Evolutionary conservation across 2,888 invertebrate genomes (phyloP), one percentile per base, ranked within the genome.

Genomic region (Isoperla grammatica): DNA sequence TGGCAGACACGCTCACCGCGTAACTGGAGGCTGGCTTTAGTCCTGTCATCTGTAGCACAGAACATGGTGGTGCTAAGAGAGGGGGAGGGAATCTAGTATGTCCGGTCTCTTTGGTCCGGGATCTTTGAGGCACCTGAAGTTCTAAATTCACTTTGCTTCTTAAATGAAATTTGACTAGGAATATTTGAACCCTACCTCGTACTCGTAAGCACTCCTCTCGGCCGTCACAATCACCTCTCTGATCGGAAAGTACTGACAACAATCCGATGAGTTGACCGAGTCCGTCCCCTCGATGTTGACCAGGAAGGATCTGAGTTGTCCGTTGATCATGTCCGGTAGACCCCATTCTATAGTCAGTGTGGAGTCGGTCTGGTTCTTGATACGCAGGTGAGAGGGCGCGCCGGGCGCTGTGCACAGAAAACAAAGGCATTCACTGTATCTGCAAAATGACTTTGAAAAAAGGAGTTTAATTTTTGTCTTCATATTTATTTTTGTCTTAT

Each of bases 181-280:
- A 23, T 15, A 57, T 23, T 43, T 17, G 12, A n/a, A 40, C 11
- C 11, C 8, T 15, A 61, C 61, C 55, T 61, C n/a, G 1, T 39
- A 3, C 12, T 40, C 2, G 45, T 61, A 61, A 11, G 9, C 39
- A 1, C 11, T 11, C 17, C 48, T n/a, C 22, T 61, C 61, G 3
- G 22, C 4, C 12, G 15, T 20, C 12, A 59, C 61, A 2, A 46
- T 13, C 35, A 54, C 42, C 42, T 61, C 61, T 12, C 54, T 35
- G 12, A 61, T 37, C 11, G 61, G 61, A n/a, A 58, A 59, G 42
- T 55, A 54, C 22, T 59, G 39, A 40, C 61, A 61, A 40, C 61
- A 61, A 8, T 46, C 56, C 4, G 46, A 43, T 13, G 49, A 17
- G 50, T 61, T 55, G 37, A 22, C 54, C 0, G 61, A 53, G 20